These are phyloP conservation scores for Paradoxurus hermaphroditus DNA, from an alignment of 2,113 vertebrate species.

Conservation along the genomic window DNA sequence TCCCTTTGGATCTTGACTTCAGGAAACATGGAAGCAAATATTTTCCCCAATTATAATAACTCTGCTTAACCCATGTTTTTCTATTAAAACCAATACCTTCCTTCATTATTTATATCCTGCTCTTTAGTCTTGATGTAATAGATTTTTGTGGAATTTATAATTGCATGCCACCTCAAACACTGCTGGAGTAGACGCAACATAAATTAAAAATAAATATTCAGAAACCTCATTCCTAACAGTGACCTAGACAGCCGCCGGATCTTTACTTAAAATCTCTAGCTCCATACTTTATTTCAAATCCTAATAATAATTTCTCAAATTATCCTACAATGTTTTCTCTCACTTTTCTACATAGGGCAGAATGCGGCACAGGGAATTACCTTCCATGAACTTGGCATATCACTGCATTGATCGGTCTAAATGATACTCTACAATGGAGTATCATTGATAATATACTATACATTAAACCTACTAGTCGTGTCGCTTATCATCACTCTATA, in stretches of 20 bases:
- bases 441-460: background rate
- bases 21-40: background rate
- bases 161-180: background rate
- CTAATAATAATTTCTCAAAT: background rate
- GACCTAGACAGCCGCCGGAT: background rate
- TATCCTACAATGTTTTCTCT: background rate
- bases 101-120: slow-evolving; percentile 10
- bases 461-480: background rate
- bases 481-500: background rate
- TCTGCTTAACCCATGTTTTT: background rate
- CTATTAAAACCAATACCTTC: background rate
- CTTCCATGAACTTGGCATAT: background rate
- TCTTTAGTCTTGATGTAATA: slow-evolving; percentile 32
- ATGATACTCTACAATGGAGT: background rate
- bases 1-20: background rate
- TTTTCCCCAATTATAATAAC: background rate
- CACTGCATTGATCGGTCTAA: background rate
- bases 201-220: slow-evolving; percentile 55
- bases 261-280: background rate
- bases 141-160: background rate
- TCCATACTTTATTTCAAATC: background rate
- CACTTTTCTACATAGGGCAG: background rate
- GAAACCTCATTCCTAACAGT: background rate
- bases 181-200: background rate
- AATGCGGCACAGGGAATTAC: background rate